Base-by-base conservation (phyloP, 1,140 invertebrate species). In the Brachionus plicatilis region DNA sequence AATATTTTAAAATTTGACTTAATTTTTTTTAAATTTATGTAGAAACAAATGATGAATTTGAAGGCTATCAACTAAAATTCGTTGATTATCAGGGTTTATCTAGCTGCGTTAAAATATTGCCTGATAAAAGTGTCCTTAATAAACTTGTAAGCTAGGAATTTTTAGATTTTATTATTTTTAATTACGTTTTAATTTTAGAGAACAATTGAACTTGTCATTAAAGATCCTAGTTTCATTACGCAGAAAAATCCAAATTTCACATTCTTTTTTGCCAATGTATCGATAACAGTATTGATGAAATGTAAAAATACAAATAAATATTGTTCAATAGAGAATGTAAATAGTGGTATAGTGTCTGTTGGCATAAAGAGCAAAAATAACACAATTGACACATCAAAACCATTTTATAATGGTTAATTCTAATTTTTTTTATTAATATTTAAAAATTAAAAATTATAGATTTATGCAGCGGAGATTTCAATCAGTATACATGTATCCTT, bases 351-450 rank as follows among this genome's bases (percentile, higher is more conserved):
- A 50, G 3, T 76, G 2, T 11, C 33, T 41, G 72, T 76, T 50
- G 72, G 72, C 24, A 50, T 76, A n/a, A 50, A 50, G 14, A 76
- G 72, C 47, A 76, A 76, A 24, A 76, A 76, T 41, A 76, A 50
- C 0, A 27, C 24, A 27, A 29, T 76, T 14, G 24, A 76, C n/a
- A 76, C 72, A 24, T 76, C 72, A 24, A 47, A 27, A 6, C 43
- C 20, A 5, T 50, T 76, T 27, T 6, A 76, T n/a, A 47, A 17
- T 12, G 72, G 72, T 76, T 50, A 50, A 17, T 20, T 17, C 6
- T 33, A 3, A 29, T 37, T 68, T 8, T 29, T 37, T 37, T 6
- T 29, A 7, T 37, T 37, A 7, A 37, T 33, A 17, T 20, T 33
- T 14, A 33, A 33, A 14, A 72, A 70, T 11, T 33, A n/a, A 41